Conservation (phyloP, 2,113 vertebrate genomes). For the Lophius piscatorius region DNA sequence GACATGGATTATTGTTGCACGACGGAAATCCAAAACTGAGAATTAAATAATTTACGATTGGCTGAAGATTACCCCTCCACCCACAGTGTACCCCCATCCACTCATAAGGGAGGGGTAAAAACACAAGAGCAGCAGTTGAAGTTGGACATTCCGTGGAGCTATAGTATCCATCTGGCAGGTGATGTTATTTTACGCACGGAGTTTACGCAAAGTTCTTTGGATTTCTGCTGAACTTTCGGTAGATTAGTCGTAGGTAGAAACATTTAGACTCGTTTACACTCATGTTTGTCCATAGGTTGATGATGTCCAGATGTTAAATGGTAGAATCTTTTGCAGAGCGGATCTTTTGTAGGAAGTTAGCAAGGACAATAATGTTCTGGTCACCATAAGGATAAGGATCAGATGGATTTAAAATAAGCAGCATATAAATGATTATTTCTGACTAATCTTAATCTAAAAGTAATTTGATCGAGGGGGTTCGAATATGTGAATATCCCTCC, state of each 20-base stretch:
- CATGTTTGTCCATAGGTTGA: too few relatives aligned
- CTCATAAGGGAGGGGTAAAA: constrained; percentile 28
- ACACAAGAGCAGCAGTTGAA: constrained; percentile 1
- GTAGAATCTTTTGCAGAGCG: background rate
- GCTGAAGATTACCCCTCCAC: background rate
- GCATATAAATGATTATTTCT: too few relatives aligned
- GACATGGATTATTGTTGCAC: too few relatives aligned
- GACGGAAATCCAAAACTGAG: too few relatives aligned
- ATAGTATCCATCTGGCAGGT: background rate
- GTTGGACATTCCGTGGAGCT: constrained; percentile 1
- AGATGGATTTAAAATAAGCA: too few relatives aligned
- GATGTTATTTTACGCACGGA: background rate
- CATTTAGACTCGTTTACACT: too few relatives aligned
- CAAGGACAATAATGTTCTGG: too few relatives aligned
- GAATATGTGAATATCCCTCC: too few relatives aligned
- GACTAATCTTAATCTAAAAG: too few relatives aligned
- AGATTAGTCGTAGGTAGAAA: background rate
- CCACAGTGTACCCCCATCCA: constrained; percentile 26
- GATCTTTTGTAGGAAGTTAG: too few relatives aligned
- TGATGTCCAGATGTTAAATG: background rate
- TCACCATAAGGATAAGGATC: background rate
- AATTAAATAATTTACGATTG: too few relatives aligned
- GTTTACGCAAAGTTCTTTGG: background rate
- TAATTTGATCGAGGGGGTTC: too few relatives aligned
- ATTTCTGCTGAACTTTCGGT: background rate